phyloP scores from a whole-genome alignment of 1,140 invertebrate genomes.

The Thrips palmi region DNA sequence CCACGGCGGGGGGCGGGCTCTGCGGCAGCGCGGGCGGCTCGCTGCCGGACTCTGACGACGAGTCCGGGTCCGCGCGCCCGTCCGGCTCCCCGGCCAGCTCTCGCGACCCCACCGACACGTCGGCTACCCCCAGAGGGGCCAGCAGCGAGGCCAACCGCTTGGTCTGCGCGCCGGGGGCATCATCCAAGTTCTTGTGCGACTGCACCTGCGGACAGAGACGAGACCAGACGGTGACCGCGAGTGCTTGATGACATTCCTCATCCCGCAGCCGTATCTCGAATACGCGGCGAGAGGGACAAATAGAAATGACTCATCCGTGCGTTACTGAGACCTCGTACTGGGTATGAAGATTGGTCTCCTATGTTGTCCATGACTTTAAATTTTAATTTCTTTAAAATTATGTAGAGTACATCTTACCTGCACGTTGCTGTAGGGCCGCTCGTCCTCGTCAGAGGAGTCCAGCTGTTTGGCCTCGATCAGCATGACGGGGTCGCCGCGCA shows the following conservation, averaged over 20 bases:
- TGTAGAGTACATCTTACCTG: too few species aligned
- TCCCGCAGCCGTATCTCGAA: too few species aligned
- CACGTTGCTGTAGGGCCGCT: too few species aligned
- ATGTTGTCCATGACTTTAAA: too few species aligned
- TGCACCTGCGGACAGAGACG: slow-evolving; percentile 5
- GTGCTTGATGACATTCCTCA: too few species aligned
- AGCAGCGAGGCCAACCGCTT: background rate
- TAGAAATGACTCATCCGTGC: too few species aligned
- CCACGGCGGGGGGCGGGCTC: slow-evolving; percentile 25
- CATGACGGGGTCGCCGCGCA: too few species aligned
- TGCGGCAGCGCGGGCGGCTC: slow-evolving; percentile 7
- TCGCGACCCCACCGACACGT: slow-evolving; percentile 33
- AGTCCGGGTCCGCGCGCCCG: slow-evolving; percentile 55
- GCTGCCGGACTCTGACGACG: background rate
- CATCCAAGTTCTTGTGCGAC: slow-evolving; percentile 6
- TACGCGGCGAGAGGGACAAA: too few species aligned
- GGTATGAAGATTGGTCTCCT: too few species aligned
- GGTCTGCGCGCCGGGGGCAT: background rate
- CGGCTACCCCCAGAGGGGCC: background rate
- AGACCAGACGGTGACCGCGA: background rate
- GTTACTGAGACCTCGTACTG: too few species aligned
- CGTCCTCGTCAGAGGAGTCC: too few species aligned
- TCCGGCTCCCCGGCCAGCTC: slow-evolving; percentile 64
- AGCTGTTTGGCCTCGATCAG: too few species aligned
- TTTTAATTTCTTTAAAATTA: slow-evolving; percentile 35